Evolutionary conservation across 2,797 vertebrate species (phyloP), one percentile per base, ranked within the genome.

Genomic region (Alcedo atthis): DNA sequence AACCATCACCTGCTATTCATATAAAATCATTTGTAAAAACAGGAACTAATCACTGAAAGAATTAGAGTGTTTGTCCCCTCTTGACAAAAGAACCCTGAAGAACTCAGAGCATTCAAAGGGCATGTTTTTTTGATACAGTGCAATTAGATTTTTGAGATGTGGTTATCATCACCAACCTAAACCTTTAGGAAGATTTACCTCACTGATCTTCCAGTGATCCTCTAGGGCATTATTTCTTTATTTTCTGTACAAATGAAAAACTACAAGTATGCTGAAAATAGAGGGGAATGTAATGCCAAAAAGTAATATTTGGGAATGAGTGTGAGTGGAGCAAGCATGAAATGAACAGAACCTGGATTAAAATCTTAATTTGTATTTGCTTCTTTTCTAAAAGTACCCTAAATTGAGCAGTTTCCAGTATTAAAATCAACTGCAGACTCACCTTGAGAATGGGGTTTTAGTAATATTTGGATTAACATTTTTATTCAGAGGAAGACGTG

Each of bases 1-100:
- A 84, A 67, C n/a, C 32, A 81, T 93, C 63, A 49, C 58, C 70
- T 84, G 20, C 16, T 92, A 58, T 62, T 74, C 79, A 55, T 63
- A 64, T 43, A 90, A 91, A 89, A 94, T 35, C 25, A 30, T 80
- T 64, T 86, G 49, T 75, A 54, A 93, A 96, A 94, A 85, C 87
- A 74, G 11, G 21, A 89, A 81, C 24, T 8, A 57, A 78, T 69
- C 68, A 88, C 32, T 57, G 68, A 86, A 90, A 93, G 35, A 74
- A 93, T 28, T 6, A 89, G 61, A 62, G 15, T 19, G 10, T 92
- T 94, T 92, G 21, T 32, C 13, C 33, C 35, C 53, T 88, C 62
- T 74, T 76, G 30, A 94, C 58, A 87, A 90, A 93, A 78, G 59
- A 91, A 71, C 1, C 17, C 67, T 35, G 37, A 84, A 26, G 13